phyloP scores from a whole-genome alignment of 2,113 vertebrate genomes.

The Nerophis lumbriciformis region DNA sequence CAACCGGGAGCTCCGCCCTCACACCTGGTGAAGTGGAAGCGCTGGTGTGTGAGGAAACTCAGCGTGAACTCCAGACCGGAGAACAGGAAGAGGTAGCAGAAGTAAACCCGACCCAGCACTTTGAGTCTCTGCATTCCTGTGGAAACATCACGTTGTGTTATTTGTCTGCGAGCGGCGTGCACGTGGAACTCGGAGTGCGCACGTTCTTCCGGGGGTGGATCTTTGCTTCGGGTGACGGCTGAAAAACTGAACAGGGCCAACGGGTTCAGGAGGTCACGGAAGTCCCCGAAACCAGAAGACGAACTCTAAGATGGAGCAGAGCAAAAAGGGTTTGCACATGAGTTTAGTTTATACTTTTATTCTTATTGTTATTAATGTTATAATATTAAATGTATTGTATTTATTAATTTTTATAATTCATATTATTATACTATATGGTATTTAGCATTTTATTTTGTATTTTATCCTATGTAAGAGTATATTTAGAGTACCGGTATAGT shows the following conservation, averaged over 20 bases:
- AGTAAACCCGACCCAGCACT: constrained; percentile 82
- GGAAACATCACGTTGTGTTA: constrained; percentile 1
- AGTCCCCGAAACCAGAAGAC: constrained; percentile 67
- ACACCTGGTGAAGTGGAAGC: constrained; percentile 91
- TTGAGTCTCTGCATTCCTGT: constrained; percentile 80
- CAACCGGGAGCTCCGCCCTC: constrained; percentile 5
- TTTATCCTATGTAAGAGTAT: too few species aligned
- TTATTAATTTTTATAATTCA: too few species aligned
- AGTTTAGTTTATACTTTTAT: too few species aligned
- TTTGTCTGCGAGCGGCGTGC: background rate
- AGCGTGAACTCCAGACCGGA: constrained; percentile 91
- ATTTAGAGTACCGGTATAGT: too few species aligned
- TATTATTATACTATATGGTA: too few species aligned
- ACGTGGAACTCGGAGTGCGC: constrained; percentile 12
- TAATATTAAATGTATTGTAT: too few species aligned
- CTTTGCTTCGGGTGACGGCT: constrained; percentile 74
- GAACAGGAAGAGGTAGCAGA: constrained; percentile 93
- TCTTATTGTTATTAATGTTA: too few species aligned
- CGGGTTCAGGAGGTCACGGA: constrained; percentile 81
- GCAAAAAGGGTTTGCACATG: background rate
- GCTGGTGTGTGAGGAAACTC: constrained; percentile 92
- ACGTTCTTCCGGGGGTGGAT: constrained; percentile 73
- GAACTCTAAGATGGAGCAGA: constrained; percentile 59
- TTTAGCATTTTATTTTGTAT: too few species aligned
- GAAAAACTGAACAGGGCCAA: constrained; percentile 84